Evolutionary conservation across 2,888 invertebrate genomes (phyloP), one percentile per base, ranked within the genome.

Genomic region (Phymatocera aterrima): DNA sequence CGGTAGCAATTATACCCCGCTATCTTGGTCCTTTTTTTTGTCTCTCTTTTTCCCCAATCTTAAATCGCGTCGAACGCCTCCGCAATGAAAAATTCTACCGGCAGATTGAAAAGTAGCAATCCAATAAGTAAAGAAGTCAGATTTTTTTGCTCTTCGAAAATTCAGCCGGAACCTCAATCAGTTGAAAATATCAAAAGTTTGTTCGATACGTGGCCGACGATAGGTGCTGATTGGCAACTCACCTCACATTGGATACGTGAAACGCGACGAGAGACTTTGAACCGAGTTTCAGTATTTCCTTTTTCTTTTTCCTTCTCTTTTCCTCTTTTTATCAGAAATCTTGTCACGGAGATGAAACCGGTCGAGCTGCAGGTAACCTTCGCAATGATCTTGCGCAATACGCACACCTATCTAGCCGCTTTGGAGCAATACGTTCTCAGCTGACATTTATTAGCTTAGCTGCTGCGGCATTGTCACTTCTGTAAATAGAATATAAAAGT

Each of bases 311-410:
- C n/a, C n/a, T n/a, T n/a, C n/a, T n/a, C n/a, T n/a, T n/a, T n/a
- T n/a, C n/a, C n/a, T n/a, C n/a, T n/a, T 31, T 72, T 72, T 48
- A 5, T 31, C 10, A 18, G 8, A 51, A 72, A 51, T 72, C 31
- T 72, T 51, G 34, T 51, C 72, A 51, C 31, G 10, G 48, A 72
- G 72, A 72, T 72, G 48, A 72, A 72, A 48, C 48, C 31, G 51
- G 72, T 72, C 31, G 31, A 70, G 70, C 31, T 15, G n/a, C n/a
- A n/a, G 24, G 48, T 70, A 31, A 10, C 51, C 51, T 72, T 72
- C 48, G 34, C 72, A 28, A 24, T 51, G 72, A 51, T 51, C 51
- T 51, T 34, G 51, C 43, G 68, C 68, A 68, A 68, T n/a, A n/a
- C 28, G 24, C 1, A 46, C 21, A 8, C n/a, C 15, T 24, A 6